phyloP scores from a whole-genome alignment of 2,797 vertebrate genomes.

The Leptoclinus maculatus region DNA sequence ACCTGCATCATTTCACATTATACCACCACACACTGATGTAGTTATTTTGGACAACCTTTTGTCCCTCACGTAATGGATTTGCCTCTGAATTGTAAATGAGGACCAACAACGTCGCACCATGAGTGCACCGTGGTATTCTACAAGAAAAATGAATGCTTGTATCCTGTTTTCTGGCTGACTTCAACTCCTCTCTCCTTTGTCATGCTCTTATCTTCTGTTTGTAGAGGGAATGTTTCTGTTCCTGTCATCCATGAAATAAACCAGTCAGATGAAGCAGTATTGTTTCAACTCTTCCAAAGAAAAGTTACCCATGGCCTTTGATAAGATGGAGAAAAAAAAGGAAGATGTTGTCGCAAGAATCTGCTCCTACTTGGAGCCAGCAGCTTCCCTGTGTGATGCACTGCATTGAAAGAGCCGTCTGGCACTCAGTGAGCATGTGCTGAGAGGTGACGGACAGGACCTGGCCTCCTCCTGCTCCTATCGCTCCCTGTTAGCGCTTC shows the following conservation, averaged over 20 bases:
- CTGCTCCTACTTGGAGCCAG: constrained; percentile 36
- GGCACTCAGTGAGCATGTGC: constrained; percentile 55
- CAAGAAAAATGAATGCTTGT: constrained; percentile 2
- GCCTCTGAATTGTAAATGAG: constrained; percentile 6
- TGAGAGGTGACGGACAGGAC: constrained; percentile 72
- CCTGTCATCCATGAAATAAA: constrained; percentile 58
- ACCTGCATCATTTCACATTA: constrained; percentile 22
- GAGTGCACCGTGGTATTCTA: not conserved
- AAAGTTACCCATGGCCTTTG: constrained; percentile 43
- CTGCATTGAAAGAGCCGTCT: constrained; percentile 49
- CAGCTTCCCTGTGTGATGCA: constrained; percentile 52
- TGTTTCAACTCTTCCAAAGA: constrained; percentile 44
- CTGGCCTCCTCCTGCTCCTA: constrained; percentile 69
- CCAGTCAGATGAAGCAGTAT: constrained; percentile 45
- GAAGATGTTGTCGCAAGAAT: constrained; percentile 45
- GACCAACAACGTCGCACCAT: constrained; percentile 8
- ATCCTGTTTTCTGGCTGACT: constrained; percentile 26
- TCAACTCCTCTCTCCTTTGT: constrained; percentile 38
- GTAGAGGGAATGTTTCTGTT: constrained; percentile 58
- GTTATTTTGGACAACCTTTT: constrained; percentile 21
- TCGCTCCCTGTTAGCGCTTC: constrained; percentile 70
- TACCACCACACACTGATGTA: constrained; percentile 8
- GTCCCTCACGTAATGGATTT: constrained; percentile 8
- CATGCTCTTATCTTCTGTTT: constrained; percentile 51
- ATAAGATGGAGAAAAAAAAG: constrained; percentile 44